phyloP scores from a whole-genome alignment of 2,888 invertebrate species.

The Salpingus planirostris region DNA sequence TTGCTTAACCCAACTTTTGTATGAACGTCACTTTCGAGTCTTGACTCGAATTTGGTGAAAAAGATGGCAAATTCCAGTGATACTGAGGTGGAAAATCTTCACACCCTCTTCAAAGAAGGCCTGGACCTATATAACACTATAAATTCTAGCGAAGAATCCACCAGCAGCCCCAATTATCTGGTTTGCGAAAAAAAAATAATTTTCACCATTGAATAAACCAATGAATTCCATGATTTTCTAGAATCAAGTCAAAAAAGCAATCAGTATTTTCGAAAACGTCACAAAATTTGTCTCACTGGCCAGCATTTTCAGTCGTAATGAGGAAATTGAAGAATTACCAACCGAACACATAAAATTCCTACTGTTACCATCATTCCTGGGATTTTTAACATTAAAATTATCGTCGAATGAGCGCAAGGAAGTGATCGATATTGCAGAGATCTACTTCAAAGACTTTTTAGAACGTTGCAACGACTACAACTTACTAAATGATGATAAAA shows the following conservation, averaged over 20 bases:
- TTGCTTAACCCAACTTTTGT: too few species aligned
- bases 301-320: conserved; percentile 80
- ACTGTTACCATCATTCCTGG: conserved; percentile 75
- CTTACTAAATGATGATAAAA: conserved; percentile 50
- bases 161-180: too few species aligned
- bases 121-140: too few species aligned
- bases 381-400: conserved; percentile 65
- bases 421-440: conserved; percentile 64
- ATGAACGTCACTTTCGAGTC: too few species aligned
- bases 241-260: conserved; percentile 61
- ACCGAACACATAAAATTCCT: conserved; percentile 78
- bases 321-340: conserved; percentile 74
- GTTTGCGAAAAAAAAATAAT: too few species aligned
- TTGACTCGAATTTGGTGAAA: too few species aligned
- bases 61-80: too few species aligned
- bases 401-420: conserved; percentile 54
- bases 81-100: too few species aligned
- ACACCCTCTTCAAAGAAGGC: too few species aligned
- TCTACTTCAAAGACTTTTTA: conserved; percentile 81
- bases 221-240: too few species aligned
- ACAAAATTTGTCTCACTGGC: conserved; percentile 74
- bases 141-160: too few species aligned
- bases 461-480: conserved; percentile 75
- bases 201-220: too few species aligned
- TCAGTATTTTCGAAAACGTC: conserved; percentile 67